Evolutionary conservation across 2,888 invertebrate genomes (phyloP).

Genomic region (Drosophila kuntzei): DNA sequence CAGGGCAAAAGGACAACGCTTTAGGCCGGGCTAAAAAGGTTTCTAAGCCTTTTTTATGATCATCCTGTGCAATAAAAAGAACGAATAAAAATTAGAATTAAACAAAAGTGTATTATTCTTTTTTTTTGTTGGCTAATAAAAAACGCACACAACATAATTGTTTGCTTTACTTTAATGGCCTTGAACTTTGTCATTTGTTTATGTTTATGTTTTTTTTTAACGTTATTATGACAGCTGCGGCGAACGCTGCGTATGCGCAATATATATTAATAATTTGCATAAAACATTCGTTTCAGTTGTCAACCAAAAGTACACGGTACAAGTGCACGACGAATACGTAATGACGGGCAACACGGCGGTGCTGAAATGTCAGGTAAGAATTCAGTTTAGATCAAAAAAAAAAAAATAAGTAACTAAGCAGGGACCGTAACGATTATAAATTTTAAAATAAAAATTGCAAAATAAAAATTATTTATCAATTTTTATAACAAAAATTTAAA

Average conservation of each 20-base stretch:
- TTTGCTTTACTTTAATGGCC: slow-evolving; percentile 26
- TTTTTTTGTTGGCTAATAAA: slow-evolving; percentile 53
- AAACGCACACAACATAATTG: slow-evolving; percentile 55
- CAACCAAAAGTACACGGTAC: slow-evolving; percentile 94
- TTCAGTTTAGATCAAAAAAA: too few species aligned
- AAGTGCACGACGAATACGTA: slow-evolving; percentile 96
- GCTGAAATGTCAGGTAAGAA: slow-evolving; percentile 91
- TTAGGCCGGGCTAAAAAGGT: slow-evolving; percentile 14
- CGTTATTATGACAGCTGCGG: slow-evolving; percentile 2
- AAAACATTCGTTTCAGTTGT: slow-evolving; percentile 88
- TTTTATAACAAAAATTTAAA: too few species aligned
- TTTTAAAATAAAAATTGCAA: too few species aligned
- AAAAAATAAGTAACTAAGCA: too few species aligned
- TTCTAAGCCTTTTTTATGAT: slow-evolving; percentile 50
- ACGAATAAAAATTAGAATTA: slow-evolving; percentile 37
- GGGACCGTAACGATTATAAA: too few species aligned
- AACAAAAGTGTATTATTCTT: slow-evolving; percentile 26
- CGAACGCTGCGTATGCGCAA: slow-evolving; percentile 45
- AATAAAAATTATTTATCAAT: too few species aligned
- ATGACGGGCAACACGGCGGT: slow-evolving; percentile 96
- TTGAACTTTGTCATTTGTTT: slow-evolving; percentile 24
- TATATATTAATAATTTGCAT: slow-evolving; percentile 16
- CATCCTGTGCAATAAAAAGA: slow-evolving; percentile 29
- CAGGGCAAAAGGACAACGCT: slow-evolving; percentile 28
- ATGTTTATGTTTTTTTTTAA: background rate